These are phyloP conservation scores for Intellagama lesueurii DNA, from an alignment of 2,797 vertebrate species.

Conservation along the genomic window DNA sequence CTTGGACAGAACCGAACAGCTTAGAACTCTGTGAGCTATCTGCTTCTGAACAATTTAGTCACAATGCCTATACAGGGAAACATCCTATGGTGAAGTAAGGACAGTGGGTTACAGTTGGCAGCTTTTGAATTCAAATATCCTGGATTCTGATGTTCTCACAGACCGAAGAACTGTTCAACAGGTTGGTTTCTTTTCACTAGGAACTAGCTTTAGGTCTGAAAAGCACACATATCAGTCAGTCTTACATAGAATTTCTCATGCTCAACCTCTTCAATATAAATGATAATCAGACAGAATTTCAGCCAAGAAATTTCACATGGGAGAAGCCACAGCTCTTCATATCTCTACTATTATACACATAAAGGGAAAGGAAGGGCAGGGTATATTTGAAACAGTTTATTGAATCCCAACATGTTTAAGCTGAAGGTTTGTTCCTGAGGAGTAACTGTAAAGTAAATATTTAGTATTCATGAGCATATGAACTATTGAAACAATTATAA, in stretches of 20 bases:
- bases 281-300: neutral
- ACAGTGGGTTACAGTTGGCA: neutral
- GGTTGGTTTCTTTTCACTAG: neutral
- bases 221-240: neutral
- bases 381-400: neutral
- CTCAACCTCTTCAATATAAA: neutral
- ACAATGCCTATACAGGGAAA: neutral
- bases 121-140: neutral
- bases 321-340: neutral
- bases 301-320: neutral
- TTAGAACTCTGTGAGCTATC: neutral
- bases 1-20: neutral
- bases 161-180: neutral
- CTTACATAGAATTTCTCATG: no score
- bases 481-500: no score
- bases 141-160: neutral
- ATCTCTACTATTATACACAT: neutral
- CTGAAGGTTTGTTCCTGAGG: neutral
- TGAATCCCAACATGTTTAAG: neutral
- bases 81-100: neutral
- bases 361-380: no score
- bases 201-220: neutral
- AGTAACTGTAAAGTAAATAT: neutral
- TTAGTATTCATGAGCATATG: no score
- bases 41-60: neutral